Evolutionary conservation across 2,113 vertebrate genomes (phyloP).

Genomic region (Galeopterus variegatus): DNA sequence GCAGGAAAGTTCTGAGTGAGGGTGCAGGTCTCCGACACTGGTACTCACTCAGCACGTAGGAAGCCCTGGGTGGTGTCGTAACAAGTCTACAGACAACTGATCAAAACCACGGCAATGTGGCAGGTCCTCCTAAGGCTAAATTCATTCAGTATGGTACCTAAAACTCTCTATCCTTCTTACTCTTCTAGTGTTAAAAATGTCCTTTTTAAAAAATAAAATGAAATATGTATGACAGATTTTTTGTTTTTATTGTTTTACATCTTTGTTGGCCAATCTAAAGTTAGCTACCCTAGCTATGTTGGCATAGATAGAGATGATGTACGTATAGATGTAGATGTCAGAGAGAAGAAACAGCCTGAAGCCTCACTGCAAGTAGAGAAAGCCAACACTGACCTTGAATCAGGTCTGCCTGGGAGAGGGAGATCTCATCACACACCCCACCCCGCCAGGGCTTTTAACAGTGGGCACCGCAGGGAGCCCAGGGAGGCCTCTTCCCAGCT

Average conservation of each 20-base stretch:
- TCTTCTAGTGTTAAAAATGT: too few relatives aligned
- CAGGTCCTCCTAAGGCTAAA: too few relatives aligned
- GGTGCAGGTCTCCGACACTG: accelerated
- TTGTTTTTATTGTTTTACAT: neutral
- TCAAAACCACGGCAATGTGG: accelerated
- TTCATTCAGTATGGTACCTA: accelerated
- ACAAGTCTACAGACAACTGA: neutral
- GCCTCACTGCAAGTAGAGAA: neutral
- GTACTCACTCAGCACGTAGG: accelerated
- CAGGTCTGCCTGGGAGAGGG: neutral
- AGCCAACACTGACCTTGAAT: neutral
- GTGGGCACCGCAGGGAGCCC: too few relatives aligned
- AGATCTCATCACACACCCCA: accelerated
- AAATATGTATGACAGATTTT: neutral
- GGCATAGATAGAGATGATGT: neutral
- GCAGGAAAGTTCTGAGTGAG: neutral
- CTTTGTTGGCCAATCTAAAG: neutral
- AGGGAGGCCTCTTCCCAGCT: neutral
- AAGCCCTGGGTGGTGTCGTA: accelerated
- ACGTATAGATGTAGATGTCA: neutral
- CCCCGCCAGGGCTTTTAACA: neutral
- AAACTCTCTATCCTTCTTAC: neutral
- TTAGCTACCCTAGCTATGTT: accelerated
- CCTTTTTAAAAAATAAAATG: neutral
- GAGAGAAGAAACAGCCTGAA: neutral